These are phyloP conservation scores for Brachionus plicatilis DNA, from an alignment of 1,140 invertebrate species.

Conservation along the genomic window DNA sequence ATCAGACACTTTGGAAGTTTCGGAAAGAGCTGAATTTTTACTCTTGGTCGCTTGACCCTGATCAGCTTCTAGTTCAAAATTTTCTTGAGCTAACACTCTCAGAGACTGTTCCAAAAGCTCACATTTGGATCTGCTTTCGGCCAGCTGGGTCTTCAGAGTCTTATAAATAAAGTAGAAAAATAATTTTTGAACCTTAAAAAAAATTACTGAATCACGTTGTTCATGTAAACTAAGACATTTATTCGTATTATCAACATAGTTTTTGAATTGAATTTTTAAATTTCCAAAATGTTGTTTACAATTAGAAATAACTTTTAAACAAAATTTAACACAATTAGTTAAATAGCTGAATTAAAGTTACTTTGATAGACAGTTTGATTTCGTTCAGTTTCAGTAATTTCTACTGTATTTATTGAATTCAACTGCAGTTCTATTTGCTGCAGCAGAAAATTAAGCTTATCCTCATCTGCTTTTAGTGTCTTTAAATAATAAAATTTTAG, in stretches of 20 bases:
- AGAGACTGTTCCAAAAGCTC: conserved; percentile 18
- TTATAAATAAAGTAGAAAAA: neutral
- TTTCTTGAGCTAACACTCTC: conserved; percentile 32
- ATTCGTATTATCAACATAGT: conserved; percentile 9
- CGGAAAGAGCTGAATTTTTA: neutral
- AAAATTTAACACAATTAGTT: neutral
- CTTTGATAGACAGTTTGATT: neutral
- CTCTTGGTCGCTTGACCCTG: neutral
- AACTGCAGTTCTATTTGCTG: conserved; percentile 6
- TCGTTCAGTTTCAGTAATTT: neutral
- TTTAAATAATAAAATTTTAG: neutral
- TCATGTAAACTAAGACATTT: conserved; percentile 30
- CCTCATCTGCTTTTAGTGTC: conserved; percentile 10
- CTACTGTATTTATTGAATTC: neutral
- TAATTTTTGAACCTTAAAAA: neutral
- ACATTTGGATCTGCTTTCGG: conserved; percentile 23
- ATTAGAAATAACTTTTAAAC: neutral
- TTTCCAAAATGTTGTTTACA: neutral
- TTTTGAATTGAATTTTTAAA: conserved; percentile 18
- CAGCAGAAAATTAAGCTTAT: conserved; percentile 10
- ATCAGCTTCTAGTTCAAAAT: conserved; percentile 19
- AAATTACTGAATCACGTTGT: conserved; percentile 23
- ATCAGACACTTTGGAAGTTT: neutral
- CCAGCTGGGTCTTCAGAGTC: neutral
- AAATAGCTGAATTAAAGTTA: neutral